A percentile compares a stretch with the other conserved stretches of the same genome.
Evolutionary conservation across 1,140 invertebrate species (phyloP).

Genomic region (Pissodes strobi): DNA sequence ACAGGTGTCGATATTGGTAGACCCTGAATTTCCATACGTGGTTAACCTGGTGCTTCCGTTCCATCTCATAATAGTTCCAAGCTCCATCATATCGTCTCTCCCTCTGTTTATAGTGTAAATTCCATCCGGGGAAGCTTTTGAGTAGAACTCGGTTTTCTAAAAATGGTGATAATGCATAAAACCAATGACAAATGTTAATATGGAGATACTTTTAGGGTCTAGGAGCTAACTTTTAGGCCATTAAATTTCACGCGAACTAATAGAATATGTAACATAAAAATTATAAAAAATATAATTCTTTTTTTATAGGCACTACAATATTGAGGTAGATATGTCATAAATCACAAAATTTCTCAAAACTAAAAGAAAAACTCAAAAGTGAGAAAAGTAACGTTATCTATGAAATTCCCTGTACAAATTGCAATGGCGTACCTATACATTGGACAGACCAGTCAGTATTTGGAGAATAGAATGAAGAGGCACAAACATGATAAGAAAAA

Average conservation of each 20-base stretch:
- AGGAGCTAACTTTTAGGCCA: background rate
- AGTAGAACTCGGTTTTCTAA: slow-evolving; percentile 17
- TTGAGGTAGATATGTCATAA: too few species aligned
- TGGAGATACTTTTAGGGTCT: background rate
- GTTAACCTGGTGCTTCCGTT: slow-evolving; percentile 54
- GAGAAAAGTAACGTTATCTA: too few species aligned
- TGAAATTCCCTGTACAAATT: too few species aligned
- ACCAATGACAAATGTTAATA: background rate
- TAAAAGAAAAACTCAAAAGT: too few species aligned
- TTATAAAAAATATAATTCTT: too few species aligned
- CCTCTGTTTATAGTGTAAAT: slow-evolving; percentile 62
- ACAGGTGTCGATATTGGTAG: slow-evolving; percentile 54
- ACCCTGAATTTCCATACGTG: slow-evolving; percentile 51
- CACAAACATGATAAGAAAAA: too few species aligned
- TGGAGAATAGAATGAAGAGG: too few species aligned
- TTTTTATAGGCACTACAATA: too few species aligned
- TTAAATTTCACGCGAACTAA: background rate
- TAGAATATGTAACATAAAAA: too few species aligned
- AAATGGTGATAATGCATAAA: background rate
- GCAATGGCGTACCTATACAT: too few species aligned
- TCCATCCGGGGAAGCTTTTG: slow-evolving; percentile 54
- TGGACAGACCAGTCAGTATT: too few species aligned
- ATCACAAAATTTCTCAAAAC: too few species aligned
- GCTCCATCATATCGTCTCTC: slow-evolving; percentile 53
- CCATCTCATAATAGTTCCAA: slow-evolving; percentile 62